Evolutionary conservation across 2,888 invertebrate genomes (phyloP).

Genomic region (Andricus curvator): DNA sequence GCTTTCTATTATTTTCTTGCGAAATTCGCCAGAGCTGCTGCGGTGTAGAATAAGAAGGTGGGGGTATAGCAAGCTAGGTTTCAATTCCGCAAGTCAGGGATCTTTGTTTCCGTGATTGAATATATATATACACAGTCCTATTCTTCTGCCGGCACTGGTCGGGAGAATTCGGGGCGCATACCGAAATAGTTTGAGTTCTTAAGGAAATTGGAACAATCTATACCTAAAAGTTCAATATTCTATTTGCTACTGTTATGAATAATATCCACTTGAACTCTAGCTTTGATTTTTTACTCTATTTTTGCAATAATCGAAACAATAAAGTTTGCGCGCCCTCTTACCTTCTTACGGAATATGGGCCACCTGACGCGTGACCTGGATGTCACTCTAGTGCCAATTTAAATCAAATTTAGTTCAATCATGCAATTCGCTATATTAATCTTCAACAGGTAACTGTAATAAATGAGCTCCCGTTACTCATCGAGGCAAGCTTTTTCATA

Average conservation of each 20-base stretch:
- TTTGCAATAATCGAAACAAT: not conserved
- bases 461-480: not conserved
- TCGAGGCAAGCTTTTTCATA: too few relatives aligned
- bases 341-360: conserved; percentile 14
- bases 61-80: conserved; percentile 14
- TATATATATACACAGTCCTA: not conserved
- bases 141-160: not conserved
- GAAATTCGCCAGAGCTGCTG: conserved; percentile 21
- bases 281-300: not conserved
- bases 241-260: conserved; percentile 1
- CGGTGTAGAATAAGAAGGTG: conserved; percentile 33
- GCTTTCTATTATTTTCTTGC: conserved; percentile 38
- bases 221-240: conserved; percentile 10
- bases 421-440: conserved; percentile 18
- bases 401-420: conserved; percentile 10
- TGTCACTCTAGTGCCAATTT: conserved; percentile 21
- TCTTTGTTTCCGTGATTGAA: conserved; percentile 37
- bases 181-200: not conserved
- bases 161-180: not conserved
- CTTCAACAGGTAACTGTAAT: conserved; percentile 24
- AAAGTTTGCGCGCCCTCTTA: not conserved
- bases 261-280: not conserved
- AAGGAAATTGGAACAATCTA: conserved; percentile 11
- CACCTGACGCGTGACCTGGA: conserved; percentile 26
- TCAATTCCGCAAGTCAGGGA: conserved; percentile 21